Conservation (phyloP, 2,797 vertebrate species). For the Pelochelys cantorii region DNA sequence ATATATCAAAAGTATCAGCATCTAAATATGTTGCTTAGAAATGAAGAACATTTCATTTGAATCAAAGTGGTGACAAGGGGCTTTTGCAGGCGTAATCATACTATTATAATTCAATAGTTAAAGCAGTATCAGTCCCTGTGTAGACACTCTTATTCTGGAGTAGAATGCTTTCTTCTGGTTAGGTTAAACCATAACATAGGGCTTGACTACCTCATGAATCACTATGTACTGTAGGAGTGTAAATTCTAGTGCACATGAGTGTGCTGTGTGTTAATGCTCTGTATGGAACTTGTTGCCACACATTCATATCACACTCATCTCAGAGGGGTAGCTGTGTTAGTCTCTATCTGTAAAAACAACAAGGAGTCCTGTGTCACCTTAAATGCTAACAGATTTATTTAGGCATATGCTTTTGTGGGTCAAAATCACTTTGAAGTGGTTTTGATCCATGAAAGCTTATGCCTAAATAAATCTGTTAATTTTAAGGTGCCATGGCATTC, state of each 20-base stretch:
- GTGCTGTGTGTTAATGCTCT: not conserved
- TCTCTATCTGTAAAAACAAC: too few species aligned
- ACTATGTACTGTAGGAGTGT: not conserved
- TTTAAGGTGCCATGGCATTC: too few species aligned
- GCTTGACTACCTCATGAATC: not conserved
- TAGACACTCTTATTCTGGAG: constrained; percentile 60
- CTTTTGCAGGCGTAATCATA: constrained; percentile 48
- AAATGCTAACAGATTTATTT: too few species aligned
- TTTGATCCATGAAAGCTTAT: too few species aligned
- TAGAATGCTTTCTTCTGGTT: constrained; percentile 73
- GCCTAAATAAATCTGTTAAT: too few species aligned
- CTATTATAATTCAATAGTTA: constrained; percentile 55
- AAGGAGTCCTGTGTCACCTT: too few species aligned
- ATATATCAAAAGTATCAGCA: constrained; percentile 9
- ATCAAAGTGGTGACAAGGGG: constrained; percentile 26
- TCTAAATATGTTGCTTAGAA: constrained; percentile 37
- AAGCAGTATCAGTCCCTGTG: not conserved
- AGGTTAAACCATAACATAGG: constrained; percentile 58
- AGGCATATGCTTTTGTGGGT: too few species aligned
- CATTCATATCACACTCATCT: not conserved
- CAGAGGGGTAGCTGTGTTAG: too few species aligned
- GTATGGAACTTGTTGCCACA: not conserved
- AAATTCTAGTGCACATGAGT: not conserved
- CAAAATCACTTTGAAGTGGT: too few species aligned
- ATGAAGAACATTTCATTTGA: constrained; percentile 63